These are phyloP conservation scores for Proales similis DNA, from an alignment of 1,140 invertebrate genomes.

Conservation along the genomic window DNA sequence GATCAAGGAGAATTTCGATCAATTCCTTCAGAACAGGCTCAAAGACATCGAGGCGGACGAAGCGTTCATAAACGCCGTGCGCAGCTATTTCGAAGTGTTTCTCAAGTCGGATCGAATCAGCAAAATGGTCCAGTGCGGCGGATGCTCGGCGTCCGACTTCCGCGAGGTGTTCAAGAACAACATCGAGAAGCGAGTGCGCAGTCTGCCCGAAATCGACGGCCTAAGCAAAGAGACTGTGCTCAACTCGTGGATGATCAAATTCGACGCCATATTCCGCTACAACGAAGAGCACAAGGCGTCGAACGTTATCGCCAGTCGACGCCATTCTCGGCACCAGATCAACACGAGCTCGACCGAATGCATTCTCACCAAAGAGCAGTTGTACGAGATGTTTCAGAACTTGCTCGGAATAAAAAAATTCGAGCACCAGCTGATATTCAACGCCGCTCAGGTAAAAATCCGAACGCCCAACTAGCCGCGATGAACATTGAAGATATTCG, in stretches of 20 bases:
- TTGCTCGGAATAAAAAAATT: slow-evolving; percentile 92
- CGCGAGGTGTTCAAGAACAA: slow-evolving; percentile 95
- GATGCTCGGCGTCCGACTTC: slow-evolving; percentile 94
- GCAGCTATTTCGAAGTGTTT: slow-evolving; percentile 94
- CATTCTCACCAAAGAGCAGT: slow-evolving; percentile 63
- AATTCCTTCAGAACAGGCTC: slow-evolving; percentile 70
- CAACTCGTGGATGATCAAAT: slow-evolving; percentile 98
- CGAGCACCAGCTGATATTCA: slow-evolving; percentile 97
- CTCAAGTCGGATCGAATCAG: slow-evolving; percentile 87
- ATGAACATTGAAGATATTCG: not conserved
- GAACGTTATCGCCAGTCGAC: slow-evolving; percentile 8
- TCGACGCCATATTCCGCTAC: slow-evolving; percentile 95
- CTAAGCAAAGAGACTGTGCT: slow-evolving; percentile 97
- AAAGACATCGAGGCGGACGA: slow-evolving; percentile 91
- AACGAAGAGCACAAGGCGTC: slow-evolving; percentile 46
- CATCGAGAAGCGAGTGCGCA: slow-evolving; percentile 89
- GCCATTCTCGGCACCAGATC: slow-evolving; percentile 48
- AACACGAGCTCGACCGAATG: slow-evolving; percentile 51
- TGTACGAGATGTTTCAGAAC: slow-evolving; percentile 99
- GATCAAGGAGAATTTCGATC: slow-evolving; percentile 87
- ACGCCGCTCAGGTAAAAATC: slow-evolving; percentile 93
- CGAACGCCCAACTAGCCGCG: slow-evolving; percentile 40
- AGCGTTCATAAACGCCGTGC: slow-evolving; percentile 95
- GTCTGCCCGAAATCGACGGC: slow-evolving; percentile 95
- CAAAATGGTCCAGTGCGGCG: slow-evolving; percentile 90